These are phyloP conservation scores for Chloropsis cyanopogon DNA, from an alignment of 2,113 vertebrate genomes.

Conservation along the genomic window DNA sequence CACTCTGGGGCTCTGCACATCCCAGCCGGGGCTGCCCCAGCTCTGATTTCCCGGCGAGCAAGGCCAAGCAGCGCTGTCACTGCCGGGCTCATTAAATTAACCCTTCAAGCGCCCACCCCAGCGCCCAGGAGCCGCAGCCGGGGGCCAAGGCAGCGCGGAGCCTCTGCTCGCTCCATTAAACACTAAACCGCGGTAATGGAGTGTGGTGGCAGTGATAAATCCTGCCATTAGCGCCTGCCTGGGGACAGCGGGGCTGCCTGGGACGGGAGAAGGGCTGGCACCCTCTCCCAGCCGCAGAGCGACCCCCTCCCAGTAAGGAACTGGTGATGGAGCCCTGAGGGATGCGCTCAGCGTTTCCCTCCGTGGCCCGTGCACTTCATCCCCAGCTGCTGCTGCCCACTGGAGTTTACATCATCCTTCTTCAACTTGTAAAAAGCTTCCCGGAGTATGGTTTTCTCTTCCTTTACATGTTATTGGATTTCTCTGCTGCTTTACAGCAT, in stretches of 20 bases:
- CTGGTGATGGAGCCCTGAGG: accelerated
- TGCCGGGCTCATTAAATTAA: neutral
- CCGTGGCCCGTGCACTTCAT: neutral
- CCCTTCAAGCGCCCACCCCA: neutral
- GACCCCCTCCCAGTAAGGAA: neutral
- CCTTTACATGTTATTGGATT: neutral
- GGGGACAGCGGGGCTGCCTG: accelerated
- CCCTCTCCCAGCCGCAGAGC: neutral
- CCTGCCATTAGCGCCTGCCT: neutral
- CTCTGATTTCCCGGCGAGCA: neutral
- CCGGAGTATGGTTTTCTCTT: neutral
- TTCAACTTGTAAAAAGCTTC: neutral
- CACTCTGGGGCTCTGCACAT: no score
- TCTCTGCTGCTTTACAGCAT: neutral
- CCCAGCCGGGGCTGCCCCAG: neutral
- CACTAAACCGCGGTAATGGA: neutral
- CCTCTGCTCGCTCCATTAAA: neutral
- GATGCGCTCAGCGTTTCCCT: neutral
- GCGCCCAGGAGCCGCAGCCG: accelerated
- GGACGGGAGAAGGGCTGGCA: neutral
- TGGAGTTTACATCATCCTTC: neutral
- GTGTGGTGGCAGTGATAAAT: slow-evolving; percentile 5
- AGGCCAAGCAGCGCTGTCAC: neutral
- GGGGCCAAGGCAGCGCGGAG: neutral
- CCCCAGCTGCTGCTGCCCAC: neutral